Percentiles rank a stretch among this genome's conserved stretches.
Conservation (phyloP, 2,113 vertebrate genomes). For the Struthio camelus region DNA sequence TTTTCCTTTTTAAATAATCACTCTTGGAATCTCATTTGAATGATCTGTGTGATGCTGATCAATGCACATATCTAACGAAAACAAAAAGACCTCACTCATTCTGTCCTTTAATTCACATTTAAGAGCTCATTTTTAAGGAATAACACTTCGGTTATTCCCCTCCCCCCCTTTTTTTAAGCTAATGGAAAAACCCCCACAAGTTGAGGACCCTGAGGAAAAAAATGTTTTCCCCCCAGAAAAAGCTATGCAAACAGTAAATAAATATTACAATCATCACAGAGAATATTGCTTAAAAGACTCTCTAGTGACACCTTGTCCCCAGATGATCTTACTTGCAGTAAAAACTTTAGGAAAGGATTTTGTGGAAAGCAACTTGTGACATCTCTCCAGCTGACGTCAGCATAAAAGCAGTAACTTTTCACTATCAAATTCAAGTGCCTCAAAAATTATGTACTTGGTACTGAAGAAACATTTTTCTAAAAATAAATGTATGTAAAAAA, state of each 20-base stretch:
- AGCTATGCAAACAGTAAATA: background rate
- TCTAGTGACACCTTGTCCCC: background rate
- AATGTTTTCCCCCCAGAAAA: background rate
- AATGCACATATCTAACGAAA: background rate
- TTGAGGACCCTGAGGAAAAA: background rate
- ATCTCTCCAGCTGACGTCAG: background rate
- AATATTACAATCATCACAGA: background rate
- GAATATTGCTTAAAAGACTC: background rate
- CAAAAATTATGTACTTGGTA: background rate
- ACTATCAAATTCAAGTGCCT: background rate
- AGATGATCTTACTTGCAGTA: background rate
- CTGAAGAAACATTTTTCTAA: background rate
- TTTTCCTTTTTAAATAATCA: background rate
- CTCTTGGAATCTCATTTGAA: background rate
- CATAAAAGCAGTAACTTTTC: background rate
- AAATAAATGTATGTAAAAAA: background rate
- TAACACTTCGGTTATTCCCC: background rate
- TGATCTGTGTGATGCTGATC: background rate
- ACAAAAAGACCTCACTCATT: background rate
- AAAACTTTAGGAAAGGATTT: background rate
- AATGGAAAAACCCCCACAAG: rapidly evolving
- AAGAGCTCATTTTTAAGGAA: background rate
- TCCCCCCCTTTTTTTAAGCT: background rate
- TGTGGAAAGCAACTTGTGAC: background rate
- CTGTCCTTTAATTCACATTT: background rate